Percentiles rank a stretch among this genome's conserved stretches.
phyloP scores from a whole-genome alignment of 2,113 vertebrate species.

The Paraplagusia blochii region DNA sequence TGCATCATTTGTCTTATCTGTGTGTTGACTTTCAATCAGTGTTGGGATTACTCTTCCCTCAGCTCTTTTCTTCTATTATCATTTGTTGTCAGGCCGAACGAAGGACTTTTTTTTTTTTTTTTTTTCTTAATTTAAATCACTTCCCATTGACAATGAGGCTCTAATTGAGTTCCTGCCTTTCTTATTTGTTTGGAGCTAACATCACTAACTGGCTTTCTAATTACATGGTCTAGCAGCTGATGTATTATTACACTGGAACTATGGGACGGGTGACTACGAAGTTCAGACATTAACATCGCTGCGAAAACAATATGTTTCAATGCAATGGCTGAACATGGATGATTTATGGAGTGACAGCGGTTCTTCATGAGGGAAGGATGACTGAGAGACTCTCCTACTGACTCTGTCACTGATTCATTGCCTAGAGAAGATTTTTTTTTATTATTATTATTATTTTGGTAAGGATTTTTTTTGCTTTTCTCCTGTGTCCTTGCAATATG shows the following conservation, averaged over 20 bases:
- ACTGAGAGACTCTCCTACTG: slow-evolving; percentile 4
- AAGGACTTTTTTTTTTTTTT: slow-evolving; percentile 18
- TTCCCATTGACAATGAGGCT: slow-evolving; percentile 24
- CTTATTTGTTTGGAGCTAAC: slow-evolving; percentile 30
- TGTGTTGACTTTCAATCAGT: too few species aligned
- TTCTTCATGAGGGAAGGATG: neutral
- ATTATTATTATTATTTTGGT: too few species aligned
- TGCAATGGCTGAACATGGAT: neutral
- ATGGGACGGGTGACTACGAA: neutral
- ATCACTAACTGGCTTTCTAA: slow-evolving; percentile 20
- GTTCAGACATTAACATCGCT: slow-evolving; percentile 4
- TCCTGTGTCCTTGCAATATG: slow-evolving; percentile 27
- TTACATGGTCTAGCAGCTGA: slow-evolving; percentile 21
- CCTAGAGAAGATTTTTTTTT: slow-evolving; percentile 13
- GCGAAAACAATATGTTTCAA: neutral
- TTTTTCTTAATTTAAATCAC: slow-evolving; percentile 8
- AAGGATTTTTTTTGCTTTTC: slow-evolving; percentile 1
- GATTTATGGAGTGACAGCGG: slow-evolving; percentile 7
- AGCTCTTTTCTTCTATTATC: slow-evolving; percentile 14
- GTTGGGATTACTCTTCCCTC: too few species aligned
- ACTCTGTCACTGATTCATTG: slow-evolving; percentile 9
- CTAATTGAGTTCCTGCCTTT: slow-evolving; percentile 27
- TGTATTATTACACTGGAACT: slow-evolving; percentile 19
- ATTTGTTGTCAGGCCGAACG: slow-evolving; percentile 21
- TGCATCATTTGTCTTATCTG: too few species aligned